Conservation (phyloP, 2,888 invertebrate species). For the Melieria omissa region DNA sequence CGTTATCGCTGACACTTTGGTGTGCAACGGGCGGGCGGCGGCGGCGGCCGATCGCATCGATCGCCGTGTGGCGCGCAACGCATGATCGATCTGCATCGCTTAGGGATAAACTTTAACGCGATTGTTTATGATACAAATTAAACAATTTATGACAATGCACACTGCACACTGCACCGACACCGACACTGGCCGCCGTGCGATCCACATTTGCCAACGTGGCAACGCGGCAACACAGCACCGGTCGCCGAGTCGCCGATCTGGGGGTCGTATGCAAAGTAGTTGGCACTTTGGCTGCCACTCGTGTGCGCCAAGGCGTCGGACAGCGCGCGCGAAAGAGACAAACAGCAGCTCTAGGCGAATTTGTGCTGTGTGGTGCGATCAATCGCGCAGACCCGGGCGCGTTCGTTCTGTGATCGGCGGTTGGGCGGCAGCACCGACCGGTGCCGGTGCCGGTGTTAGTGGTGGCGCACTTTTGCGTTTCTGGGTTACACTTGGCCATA, state of each 20-base stretch:
- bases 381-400: slow-evolving; percentile 25
- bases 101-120: slow-evolving; percentile 65
- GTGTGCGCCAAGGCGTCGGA: not conserved
- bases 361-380: slow-evolving; percentile 44
- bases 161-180: slow-evolving; percentile 4
- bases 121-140: slow-evolving; percentile 68
- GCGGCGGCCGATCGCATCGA: slow-evolving; percentile 41
- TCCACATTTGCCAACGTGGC: slow-evolving; percentile 35
- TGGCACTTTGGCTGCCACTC: not conserved
- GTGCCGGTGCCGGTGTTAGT: slow-evolving; percentile 5
- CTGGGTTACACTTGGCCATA: not conserved
- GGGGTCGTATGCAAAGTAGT: slow-evolving; percentile 27
- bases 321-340: slow-evolving; percentile 19
- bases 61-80: slow-evolving; percentile 45
- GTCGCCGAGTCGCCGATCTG: not conserved
- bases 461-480: not conserved
- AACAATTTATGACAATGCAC: slow-evolving; percentile 67
- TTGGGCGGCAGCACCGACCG: slow-evolving; percentile 20
- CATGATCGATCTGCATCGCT: slow-evolving; percentile 65
- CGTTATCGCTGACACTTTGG: slow-evolving; percentile 13
- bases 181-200: slow-evolving; percentile 10
- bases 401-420: not conserved
- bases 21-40: slow-evolving; percentile 2
- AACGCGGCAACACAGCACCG: slow-evolving; percentile 38
- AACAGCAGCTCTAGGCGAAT: slow-evolving; percentile 50